Evolutionary conservation across 2,797 vertebrate species (phyloP), one percentile per base, ranked within the genome.

Genomic region (Molossus molossus): DNA sequence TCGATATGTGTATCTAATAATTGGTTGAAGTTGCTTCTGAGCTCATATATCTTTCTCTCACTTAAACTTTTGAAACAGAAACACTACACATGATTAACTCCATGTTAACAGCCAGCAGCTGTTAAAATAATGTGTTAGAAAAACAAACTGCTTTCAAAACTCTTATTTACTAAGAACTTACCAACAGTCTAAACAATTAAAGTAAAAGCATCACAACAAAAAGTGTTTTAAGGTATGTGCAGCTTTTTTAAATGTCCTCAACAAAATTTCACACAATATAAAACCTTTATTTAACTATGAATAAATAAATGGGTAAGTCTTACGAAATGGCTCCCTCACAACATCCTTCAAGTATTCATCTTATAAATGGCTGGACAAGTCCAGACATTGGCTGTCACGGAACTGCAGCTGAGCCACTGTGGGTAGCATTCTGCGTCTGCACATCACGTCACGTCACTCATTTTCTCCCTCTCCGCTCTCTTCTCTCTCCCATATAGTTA

Each of bases 41-140:
- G 85, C 60, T 83, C 60, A 82, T n/a, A 91, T 10, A 90, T 81
- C 57, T 80, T 50, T 84, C 89, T 83, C 40, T 91, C 77, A 69
- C 92, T 92, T 48, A 96, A 96, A 95, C 45, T 27, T 95, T 93
- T 11, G 9, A 95, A 95, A 95, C 33, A 90, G 90, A 96, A 87
- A 94, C 69, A 95, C 21, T 72, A 95, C 96, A 95, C 50, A 11
- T 96, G 94, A 97, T 89, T 94, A 94, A 92, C 92, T 73, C 29
- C 67, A 55, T 37, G 45, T 93, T 96, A 96, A 88, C 89, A 96
- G 57, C n/a, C 80, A 95, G 60, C 60, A 94, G 80, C 83, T 93
- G 57, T 93, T 96, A 87, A 96, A 95, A 93, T 85, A 92, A 84
- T 62, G 81, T 95, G 79, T 95, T 73, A 91, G 60, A 55, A 87